Percentiles rank a stretch among this genome's conserved stretches.
Conservation (phyloP, 2,888 invertebrate genomes). For the Poecilobothrus nobilitatus region DNA sequence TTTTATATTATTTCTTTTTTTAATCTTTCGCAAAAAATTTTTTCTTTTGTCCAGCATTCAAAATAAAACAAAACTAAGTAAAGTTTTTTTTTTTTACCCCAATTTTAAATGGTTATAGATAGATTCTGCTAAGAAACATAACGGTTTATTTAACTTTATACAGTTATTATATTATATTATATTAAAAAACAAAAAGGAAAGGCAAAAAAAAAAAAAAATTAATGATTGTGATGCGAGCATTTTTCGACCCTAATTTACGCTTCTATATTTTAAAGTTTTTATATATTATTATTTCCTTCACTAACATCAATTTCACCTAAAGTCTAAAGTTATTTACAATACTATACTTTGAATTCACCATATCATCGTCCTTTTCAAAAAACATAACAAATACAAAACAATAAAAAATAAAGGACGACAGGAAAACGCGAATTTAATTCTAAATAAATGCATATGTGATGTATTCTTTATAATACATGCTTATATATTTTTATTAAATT, state of each 20-base stretch:
- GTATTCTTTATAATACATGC: too few species aligned
- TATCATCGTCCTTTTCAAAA: too few species aligned
- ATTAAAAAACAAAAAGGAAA: background rate
- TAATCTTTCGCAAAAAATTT: background rate
- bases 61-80: background rate
- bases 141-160: background rate
- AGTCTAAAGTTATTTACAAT: background rate
- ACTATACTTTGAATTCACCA: too few species aligned
- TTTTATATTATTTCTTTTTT: background rate
- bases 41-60: background rate
- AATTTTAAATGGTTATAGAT: background rate
- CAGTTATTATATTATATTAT: background rate
- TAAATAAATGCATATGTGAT: too few species aligned
- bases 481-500: too few species aligned
- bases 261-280: background rate
- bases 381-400: too few species aligned
- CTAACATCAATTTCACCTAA: background rate
- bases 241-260: background rate
- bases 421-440: too few species aligned
- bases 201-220: background rate
- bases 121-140: background rate
- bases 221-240: background rate
- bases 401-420: too few species aligned
- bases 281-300: background rate
- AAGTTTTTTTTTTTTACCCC: background rate